These are phyloP conservation scores for Tetranychus urticae DNA, from an alignment of 1,140 invertebrate genomes.

Conservation along the genomic window DNA sequence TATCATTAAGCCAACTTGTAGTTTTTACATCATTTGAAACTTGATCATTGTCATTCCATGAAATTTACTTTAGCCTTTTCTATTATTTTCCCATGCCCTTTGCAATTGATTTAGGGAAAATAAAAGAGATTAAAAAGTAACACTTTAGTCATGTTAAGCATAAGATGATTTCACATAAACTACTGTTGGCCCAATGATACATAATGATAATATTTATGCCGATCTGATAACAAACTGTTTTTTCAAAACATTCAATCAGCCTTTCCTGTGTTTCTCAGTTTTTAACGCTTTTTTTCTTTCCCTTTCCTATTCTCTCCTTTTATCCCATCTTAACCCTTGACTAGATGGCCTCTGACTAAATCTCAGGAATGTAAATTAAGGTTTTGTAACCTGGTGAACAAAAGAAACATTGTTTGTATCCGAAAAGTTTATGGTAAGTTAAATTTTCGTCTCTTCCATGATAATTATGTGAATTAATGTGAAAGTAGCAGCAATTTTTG, in stretches of 20 bases:
- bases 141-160: too few relatives aligned
- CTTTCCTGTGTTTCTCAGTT: not conserved
- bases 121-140: too few relatives aligned
- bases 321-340: conserved; percentile 3
- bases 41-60: too few relatives aligned
- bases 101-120: too few relatives aligned
- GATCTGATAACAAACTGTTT: not conserved
- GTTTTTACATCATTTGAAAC: too few relatives aligned
- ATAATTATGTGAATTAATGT: not conserved
- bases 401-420: conserved; percentile 14
- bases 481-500: not conserved
- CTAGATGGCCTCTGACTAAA: conserved; percentile 15
- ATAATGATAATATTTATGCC: too few relatives aligned
- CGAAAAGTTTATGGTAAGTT: conserved; percentile 16
- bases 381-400: conserved; percentile 11
- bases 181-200: too few relatives aligned
- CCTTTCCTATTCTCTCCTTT: not conserved
- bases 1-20: too few relatives aligned
- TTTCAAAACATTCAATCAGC: not conserved
- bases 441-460: not conserved
- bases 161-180: too few relatives aligned
- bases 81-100: too few relatives aligned
- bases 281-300: not conserved
- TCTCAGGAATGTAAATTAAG: conserved; percentile 14
- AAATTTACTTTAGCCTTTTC: too few relatives aligned